Conservation (phyloP, 2,797 vertebrate species). For the Thalassophryne amazonica region DNA sequence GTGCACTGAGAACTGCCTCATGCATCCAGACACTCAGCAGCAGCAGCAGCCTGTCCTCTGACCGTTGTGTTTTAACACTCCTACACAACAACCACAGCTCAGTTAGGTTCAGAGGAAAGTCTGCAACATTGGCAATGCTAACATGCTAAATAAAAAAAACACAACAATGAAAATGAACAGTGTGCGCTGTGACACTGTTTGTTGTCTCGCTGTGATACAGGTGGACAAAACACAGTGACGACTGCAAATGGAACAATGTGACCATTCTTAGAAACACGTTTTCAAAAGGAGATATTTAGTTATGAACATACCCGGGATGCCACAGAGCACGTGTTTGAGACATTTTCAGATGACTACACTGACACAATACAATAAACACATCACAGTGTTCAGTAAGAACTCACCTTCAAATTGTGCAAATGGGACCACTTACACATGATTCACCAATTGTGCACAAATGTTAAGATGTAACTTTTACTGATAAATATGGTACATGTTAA, state of each 20-base stretch:
- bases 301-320: constrained; percentile 4
- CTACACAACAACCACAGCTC: background rate
- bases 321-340: background rate
- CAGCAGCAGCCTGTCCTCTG: constrained; percentile 55
- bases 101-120: constrained; percentile 45
- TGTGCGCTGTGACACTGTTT: constrained; percentile 13
- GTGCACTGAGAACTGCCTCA: constrained; percentile 40
- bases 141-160: constrained; percentile 20
- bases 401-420: too few relatives aligned
- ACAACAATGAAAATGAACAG: constrained; percentile 28
- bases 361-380: background rate
- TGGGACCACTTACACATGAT: too few relatives aligned
- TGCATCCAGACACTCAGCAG: constrained; percentile 48
- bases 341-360: background rate
- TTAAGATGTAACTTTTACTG: too few relatives aligned
- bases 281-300: constrained; percentile 8
- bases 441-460: too few relatives aligned
- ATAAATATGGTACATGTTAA: too few relatives aligned
- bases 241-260: too few relatives aligned
- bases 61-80: background rate
- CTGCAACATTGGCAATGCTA: constrained; percentile 29
- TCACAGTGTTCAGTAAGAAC: too few relatives aligned
- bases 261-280: background rate
- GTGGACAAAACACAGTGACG: constrained; percentile 6
- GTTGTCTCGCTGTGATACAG: constrained; percentile 1